A percentile compares a stretch with the other conserved stretches of the same genome.
Conservation (phyloP, 2,888 invertebrate species). For the Parapristionchus giblindavisi region DNA sequence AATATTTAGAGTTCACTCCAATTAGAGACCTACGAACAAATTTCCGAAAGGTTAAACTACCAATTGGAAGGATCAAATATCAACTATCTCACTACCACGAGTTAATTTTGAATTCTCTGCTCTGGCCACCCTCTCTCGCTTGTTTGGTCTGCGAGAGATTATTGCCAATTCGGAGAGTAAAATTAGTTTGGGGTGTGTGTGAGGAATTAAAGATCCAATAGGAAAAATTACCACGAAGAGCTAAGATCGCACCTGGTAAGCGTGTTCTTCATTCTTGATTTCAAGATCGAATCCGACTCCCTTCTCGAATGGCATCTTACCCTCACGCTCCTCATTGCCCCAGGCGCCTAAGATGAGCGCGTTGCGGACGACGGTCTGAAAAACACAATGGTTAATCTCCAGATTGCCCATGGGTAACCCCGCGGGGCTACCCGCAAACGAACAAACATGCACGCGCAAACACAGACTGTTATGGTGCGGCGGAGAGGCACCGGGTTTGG, state of each 20-base stretch:
- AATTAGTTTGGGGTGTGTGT: no score
- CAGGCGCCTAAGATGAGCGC: slow-evolving; percentile 57
- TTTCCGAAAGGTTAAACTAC: no score
- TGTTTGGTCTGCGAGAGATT: no score
- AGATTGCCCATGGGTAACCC: neutral
- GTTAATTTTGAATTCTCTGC: no score
- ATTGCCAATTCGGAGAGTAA: no score
- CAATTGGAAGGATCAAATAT: no score
- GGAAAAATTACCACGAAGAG: no score
- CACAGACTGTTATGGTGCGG: slow-evolving; percentile 14
- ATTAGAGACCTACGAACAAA: no score
- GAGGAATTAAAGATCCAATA: no score
- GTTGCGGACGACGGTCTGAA: slow-evolving; percentile 55
- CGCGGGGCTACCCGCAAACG: neutral
- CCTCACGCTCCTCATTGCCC: slow-evolving; percentile 64
- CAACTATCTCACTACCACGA: no score
- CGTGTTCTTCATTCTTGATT: slow-evolving; percentile 61
- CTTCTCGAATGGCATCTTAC: slow-evolving; percentile 61
- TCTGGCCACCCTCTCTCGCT: no score
- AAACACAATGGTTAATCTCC: slow-evolving; percentile 2
- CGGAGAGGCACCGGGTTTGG: neutral
- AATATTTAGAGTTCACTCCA: no score
- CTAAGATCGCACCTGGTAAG: slow-evolving; percentile 59
- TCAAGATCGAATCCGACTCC: slow-evolving; percentile 61
- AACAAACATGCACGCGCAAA: slow-evolving; percentile 6